Conservation (phyloP, 92 coral and sea anemone species). For the Paragorgia papillata region DNA sequence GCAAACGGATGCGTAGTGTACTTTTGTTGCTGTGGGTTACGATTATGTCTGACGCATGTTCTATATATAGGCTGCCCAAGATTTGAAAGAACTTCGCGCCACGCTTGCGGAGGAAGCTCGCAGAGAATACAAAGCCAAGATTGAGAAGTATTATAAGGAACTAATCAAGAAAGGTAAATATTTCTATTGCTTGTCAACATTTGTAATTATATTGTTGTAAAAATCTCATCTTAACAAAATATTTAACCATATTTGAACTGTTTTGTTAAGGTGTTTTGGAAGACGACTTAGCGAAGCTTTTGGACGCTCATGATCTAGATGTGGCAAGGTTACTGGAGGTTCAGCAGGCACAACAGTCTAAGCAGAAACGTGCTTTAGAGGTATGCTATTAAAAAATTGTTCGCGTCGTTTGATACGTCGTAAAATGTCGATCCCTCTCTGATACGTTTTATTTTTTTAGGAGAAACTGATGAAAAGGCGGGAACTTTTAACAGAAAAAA, state of each 20-base stretch:
- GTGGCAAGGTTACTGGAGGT: constrained; percentile 27
- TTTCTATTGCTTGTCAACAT: no score
- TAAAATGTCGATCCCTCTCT: no score
- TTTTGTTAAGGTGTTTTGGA: constrained; percentile 18
- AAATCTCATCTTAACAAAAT: no score
- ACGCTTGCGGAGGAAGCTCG: constrained; percentile 61
- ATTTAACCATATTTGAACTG: no score
- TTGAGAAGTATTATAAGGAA: constrained; percentile 71
- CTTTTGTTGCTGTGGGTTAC: no score
- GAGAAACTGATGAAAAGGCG: background rate
- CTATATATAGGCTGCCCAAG: constrained; percentile 79
- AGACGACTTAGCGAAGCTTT: constrained; percentile 6
- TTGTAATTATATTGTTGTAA: no score
- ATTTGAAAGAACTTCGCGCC: constrained; percentile 62
- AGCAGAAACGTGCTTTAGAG: constrained; percentile 31
- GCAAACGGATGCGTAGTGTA: no score
- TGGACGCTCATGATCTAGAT: constrained; percentile 34
- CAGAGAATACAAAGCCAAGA: constrained; percentile 64
- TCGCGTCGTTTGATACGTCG: no score
- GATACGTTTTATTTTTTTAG: constrained; percentile 28
- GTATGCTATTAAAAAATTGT: constrained; percentile 1
- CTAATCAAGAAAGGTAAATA: constrained; percentile 79
- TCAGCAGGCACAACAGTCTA: constrained; percentile 26
- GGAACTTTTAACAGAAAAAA: constrained; percentile 58
- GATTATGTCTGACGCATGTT: no score